A percentile compares a stretch with the other conserved stretches of the same genome.
These are phyloP conservation scores for Heteromormyrus szaboi DNA, from an alignment of 2,797 vertebrate genomes.

Conservation along the genomic window DNA sequence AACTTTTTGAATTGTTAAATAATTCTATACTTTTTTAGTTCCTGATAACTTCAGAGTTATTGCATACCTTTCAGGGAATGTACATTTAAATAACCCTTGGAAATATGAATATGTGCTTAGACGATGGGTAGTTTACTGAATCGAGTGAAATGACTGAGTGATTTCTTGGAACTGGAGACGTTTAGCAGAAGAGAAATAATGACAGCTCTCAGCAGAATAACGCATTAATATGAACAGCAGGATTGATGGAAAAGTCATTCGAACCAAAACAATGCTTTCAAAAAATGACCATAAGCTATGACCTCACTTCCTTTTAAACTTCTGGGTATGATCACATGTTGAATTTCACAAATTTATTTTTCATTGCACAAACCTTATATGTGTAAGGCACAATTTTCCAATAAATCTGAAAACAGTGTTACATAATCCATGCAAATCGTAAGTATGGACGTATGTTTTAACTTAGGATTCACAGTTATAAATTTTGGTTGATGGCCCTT, in stretches of 20 bases:
- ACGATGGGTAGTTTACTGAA: neutral
- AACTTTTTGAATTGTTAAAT: neutral
- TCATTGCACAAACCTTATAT: neutral
- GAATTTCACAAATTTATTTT: conserved; percentile 2
- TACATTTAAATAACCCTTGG: neutral
- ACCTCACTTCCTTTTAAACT: neutral
- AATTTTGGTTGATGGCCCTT: neutral
- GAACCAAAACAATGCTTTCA: neutral
- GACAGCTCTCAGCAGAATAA: neutral
- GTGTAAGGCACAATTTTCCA: neutral
- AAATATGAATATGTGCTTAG: neutral
- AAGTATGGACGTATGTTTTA: conserved; percentile 11
- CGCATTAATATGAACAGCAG: neutral
- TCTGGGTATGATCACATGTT: neutral
- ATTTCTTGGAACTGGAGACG: neutral
- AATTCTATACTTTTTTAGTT: neutral
- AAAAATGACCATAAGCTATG: neutral
- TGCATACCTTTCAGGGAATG: neutral
- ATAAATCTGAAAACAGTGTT: conserved; percentile 10
- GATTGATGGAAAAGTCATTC: neutral
- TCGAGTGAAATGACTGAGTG: neutral
- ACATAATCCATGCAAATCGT: conserved; percentile 39
- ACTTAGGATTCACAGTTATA: neutral
- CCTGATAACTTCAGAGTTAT: neutral
- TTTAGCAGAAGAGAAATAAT: neutral